These are phyloP conservation scores for Dendrocincla tyrannina DNA, from an alignment of 2,797 vertebrate species.

Conservation along the genomic window DNA sequence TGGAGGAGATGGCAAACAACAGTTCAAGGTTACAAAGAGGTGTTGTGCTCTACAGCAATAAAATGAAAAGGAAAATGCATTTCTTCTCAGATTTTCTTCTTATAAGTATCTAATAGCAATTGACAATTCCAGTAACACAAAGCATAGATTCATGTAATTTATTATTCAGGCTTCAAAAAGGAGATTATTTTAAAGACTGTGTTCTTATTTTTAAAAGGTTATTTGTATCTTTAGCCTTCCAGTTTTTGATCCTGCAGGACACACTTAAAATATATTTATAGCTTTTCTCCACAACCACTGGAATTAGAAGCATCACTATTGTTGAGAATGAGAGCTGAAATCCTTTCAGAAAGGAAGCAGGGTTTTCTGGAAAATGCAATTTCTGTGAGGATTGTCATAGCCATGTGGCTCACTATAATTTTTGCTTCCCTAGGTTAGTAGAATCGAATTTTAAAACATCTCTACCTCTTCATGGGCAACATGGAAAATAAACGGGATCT, in stretches of 20 bases:
- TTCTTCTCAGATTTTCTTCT: background rate
- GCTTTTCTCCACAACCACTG: background rate
- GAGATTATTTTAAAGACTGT: background rate
- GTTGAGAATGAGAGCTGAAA: background rate
- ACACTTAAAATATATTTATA: background rate
- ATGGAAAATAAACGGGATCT: background rate
- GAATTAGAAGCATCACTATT: background rate
- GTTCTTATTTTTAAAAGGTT: background rate
- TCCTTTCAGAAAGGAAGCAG: background rate
- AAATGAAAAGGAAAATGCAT: background rate
- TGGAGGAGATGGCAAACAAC: background rate
- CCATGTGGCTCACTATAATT: background rate
- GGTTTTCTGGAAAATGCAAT: background rate
- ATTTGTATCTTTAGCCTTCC: background rate
- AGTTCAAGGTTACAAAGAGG: background rate
- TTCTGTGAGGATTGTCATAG: background rate
- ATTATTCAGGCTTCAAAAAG: background rate
- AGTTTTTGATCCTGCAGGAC: background rate
- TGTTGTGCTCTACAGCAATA: background rate
- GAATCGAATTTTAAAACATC: background rate
- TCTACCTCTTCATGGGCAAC: background rate
- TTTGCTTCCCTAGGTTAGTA: background rate
- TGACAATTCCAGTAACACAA: background rate
- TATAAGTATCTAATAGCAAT: background rate
- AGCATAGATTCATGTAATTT: background rate